A percentile compares a stretch with the other conserved stretches of the same genome.
phyloP scores from a whole-genome alignment of 2,797 vertebrate genomes.

The Danio kyathit region DNA sequence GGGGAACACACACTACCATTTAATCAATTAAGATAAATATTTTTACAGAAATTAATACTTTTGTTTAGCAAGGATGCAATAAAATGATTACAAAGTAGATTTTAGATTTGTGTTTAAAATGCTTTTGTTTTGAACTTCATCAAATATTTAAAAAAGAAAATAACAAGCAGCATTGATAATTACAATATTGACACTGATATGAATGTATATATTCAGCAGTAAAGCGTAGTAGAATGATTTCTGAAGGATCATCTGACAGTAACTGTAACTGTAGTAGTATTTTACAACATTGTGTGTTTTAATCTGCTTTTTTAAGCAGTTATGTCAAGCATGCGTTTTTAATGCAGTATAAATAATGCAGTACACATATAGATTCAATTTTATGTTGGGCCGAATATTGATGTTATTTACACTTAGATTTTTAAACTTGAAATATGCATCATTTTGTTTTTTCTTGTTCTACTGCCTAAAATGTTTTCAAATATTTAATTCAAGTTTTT shows the following conservation, averaged over 20 bases:
- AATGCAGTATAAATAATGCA: neutral
- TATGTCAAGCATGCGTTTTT: no score
- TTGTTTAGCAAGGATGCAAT: neutral
- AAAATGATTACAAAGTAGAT: neutral
- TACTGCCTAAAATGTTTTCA: no score
- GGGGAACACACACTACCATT: neutral
- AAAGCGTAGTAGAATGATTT: neutral
- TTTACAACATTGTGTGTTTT: neutral
- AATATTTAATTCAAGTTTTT: neutral
- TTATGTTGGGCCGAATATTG: neutral
- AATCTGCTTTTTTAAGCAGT: no score
- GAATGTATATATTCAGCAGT: neutral
- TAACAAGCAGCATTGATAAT: neutral
- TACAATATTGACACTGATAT: neutral
- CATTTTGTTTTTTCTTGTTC: no score
- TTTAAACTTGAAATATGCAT: neutral
- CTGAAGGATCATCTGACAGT: neutral
- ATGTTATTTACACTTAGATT: neutral
- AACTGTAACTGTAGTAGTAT: neutral
- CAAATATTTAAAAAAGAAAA: neutral
- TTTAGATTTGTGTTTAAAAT: neutral
- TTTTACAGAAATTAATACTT: neutral
- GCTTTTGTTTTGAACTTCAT: neutral
- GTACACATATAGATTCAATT: neutral
- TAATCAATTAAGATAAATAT: neutral